These are phyloP conservation scores for Lordiphosa stackelbergi DNA, from an alignment of 1,140 invertebrate species.

Conservation along the genomic window DNA sequence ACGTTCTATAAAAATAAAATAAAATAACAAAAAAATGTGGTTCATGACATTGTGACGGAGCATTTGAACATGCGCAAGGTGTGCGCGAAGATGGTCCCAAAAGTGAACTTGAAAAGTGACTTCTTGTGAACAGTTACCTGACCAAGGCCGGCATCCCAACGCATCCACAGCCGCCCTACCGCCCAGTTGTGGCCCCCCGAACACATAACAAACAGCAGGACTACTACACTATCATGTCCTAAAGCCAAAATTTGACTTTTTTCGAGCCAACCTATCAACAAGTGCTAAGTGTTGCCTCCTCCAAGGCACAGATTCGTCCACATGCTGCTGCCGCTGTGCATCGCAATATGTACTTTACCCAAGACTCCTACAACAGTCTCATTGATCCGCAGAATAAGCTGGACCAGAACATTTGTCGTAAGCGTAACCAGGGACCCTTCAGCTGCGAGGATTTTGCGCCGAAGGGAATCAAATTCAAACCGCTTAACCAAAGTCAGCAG, in stretches of 20 bases:
- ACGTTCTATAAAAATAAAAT: too few species aligned
- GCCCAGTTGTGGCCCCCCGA: too few species aligned
- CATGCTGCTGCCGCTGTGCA: constrained; percentile 95
- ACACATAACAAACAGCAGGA: too few species aligned
- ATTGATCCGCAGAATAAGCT: constrained; percentile 93
- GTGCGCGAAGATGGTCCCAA: too few species aligned
- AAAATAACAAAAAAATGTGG: too few species aligned
- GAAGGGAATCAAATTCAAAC: constrained; percentile 92
- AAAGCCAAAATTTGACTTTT: constrained; percentile 80
- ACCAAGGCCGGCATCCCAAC: too few species aligned
- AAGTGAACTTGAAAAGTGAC: too few species aligned
- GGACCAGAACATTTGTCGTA: constrained; percentile 98
- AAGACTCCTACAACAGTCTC: constrained; percentile 82
- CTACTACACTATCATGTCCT: too few species aligned
- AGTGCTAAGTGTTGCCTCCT: constrained; percentile 80
- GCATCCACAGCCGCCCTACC: too few species aligned
- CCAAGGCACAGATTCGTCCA: constrained; percentile 87
- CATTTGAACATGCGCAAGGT: too few species aligned
- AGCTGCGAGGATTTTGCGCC: constrained; percentile 93
- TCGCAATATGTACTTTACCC: constrained; percentile 89
- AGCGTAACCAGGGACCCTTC: constrained; percentile 95
- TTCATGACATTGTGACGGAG: too few species aligned
- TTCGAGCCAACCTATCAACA: constrained; percentile 79
- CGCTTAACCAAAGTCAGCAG: constrained; percentile 93
- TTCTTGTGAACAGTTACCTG: too few species aligned